Base-by-base conservation (phyloP, 2,113 vertebrate species). In the Dascyllus trimaculatus region DNA sequence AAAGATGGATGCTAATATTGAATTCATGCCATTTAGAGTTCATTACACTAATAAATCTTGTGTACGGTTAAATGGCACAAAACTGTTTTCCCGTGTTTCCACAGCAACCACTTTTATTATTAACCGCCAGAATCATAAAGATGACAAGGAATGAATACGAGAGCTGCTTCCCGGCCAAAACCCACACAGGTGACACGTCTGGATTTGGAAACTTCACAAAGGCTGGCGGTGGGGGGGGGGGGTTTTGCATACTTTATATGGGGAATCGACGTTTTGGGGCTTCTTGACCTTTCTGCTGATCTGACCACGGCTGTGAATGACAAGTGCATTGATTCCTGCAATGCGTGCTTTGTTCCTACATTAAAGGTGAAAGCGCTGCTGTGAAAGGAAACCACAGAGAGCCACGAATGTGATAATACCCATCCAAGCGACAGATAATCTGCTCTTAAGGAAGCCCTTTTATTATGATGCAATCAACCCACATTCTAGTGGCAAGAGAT, bases 301-400 rank as follows among this genome's bases (percentile, higher is more conserved):
- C 87, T 80, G 88, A 85, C 88, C 83, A 73, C 43, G 83, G 90
- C 63, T 80, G 76, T 89, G 88, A 94, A 89, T 89, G 92, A 86
- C 90, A 92, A 85, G 87, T 78, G 80, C 82, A 92, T 85, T 70
- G 86, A 90, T 90, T 89, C 78, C 70, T 22, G 32, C 35, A 60
- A 48, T 17, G 15, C 17, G 5, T 18, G 60, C 81, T 86, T 88
- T 87, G 83, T 75, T 83, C 57, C 71, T 59, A 45, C 74, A 81
- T 86, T 89, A 86, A 85, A 89, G 74, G 85, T 78, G 66, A 85
- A 74, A 5, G 13, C 22, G 14, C 22, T 22, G 60, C 46, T 78
- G 24, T 43, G 60, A 53, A 22, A 52, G 32, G 64, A 71, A 60
- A 32, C 24, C 52, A 5, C 71, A 38, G 59, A 62, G 49, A 70